phyloP scores from a whole-genome alignment of 2,888 invertebrate genomes.

The Eugnorisma glareosa region DNA sequence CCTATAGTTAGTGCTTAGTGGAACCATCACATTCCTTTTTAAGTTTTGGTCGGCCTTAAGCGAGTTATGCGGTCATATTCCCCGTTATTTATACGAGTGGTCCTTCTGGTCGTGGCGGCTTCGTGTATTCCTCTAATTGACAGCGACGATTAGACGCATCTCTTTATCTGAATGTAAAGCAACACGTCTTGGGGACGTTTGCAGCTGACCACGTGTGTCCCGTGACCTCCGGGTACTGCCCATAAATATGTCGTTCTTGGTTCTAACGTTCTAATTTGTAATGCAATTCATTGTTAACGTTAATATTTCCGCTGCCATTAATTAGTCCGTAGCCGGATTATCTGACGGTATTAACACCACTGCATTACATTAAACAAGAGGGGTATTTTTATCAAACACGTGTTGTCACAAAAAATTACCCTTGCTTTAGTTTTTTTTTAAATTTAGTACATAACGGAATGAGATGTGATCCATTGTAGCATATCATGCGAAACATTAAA shows the following conservation, averaged over 20 bases:
- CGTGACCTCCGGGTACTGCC: neutral
- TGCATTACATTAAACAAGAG: neutral
- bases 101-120: neutral
- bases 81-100: neutral
- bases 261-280: neutral
- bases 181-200: slow-evolving; percentile 14
- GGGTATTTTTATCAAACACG: slow-evolving; percentile 30
- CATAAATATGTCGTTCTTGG: neutral
- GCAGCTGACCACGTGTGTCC: neutral
- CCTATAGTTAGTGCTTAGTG: too few relatives aligned
- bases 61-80: too few relatives aligned
- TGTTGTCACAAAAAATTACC: slow-evolving; percentile 21
- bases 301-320: neutral
- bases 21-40: too few relatives aligned
- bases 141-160: slow-evolving; percentile 74
- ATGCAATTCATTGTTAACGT: neutral
- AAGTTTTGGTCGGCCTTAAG: too few relatives aligned
- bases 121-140: slow-evolving; percentile 69
- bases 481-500: slow-evolving; percentile 12
- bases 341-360: neutral
- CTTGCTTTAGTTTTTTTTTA: neutral
- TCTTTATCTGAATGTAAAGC: slow-evolving; percentile 33
- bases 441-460: slow-evolving; percentile 6
- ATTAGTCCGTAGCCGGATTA: neutral
- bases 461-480: neutral